These are phyloP conservation scores for Tetranychus piercei DNA, from an alignment of 2,888 invertebrate genomes.

Conservation along the genomic window DNA sequence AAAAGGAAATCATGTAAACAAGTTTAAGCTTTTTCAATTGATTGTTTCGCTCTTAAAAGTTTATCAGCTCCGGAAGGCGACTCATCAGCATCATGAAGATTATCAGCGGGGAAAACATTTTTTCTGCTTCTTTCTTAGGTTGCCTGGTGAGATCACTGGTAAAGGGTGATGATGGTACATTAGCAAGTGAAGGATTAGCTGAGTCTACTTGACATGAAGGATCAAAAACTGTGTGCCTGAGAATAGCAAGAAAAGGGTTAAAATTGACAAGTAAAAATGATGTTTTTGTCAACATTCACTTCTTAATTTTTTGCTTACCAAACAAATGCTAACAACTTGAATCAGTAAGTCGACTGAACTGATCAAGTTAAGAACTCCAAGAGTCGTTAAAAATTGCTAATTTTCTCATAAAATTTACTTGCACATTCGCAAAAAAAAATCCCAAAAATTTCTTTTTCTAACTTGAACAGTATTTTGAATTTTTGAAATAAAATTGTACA, in stretches of 20 bases:
- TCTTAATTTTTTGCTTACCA: background rate
- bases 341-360: no score
- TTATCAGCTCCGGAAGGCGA: background rate
- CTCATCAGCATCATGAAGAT: background rate
- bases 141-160: background rate
- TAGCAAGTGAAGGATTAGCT: background rate
- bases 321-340: no score
- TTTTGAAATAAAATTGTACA: no score
- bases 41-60: background rate
- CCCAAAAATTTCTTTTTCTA: no score
- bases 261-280: background rate
- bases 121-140: background rate
- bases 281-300: background rate
- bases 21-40: background rate
- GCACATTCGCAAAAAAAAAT: no score
- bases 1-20: background rate
- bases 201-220: background rate
- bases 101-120: background rate
- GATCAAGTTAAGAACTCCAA: no score
- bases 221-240: background rate
- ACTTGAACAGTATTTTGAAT: no score
- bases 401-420: no score
- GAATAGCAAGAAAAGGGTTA: background rate
- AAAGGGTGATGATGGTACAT: background rate
- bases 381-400: no score